phyloP scores from a whole-genome alignment of 1,140 invertebrate genomes.

The Maconellicoccus hirsutus region DNA sequence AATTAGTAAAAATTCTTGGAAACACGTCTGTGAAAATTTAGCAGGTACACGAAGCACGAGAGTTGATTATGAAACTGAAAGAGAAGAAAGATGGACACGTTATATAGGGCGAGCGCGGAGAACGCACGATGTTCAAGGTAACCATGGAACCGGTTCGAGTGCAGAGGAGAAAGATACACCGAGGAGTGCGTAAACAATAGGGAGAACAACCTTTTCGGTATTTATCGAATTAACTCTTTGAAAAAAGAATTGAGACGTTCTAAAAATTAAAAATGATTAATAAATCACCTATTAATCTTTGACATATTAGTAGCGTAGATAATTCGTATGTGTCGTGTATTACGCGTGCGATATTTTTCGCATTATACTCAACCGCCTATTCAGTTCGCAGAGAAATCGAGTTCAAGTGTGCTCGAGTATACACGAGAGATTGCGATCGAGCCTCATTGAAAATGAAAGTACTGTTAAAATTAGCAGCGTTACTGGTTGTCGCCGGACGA shows the following conservation, averaged over 20 bases:
- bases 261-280: too few species aligned
- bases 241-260: not conserved
- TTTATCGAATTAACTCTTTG: not conserved
- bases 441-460: constrained; percentile 8
- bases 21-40: not conserved
- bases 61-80: not conserved
- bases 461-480: not conserved
- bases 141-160: not conserved
- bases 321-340: too few species aligned
- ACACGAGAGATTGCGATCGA: constrained; percentile 1
- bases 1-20: not conserved
- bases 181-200: not conserved
- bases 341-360: not conserved
- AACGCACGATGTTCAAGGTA: not conserved
- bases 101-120: not conserved
- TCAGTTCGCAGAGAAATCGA: constrained; percentile 2
- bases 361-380: not conserved
- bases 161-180: too few species aligned
- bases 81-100: not conserved
- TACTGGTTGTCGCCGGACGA: not conserved
- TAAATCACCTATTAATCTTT: not conserved
- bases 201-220: constrained; percentile 7
- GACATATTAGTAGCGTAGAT: too few species aligned
- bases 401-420: not conserved
- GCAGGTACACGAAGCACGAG: not conserved